phyloP scores from a whole-genome alignment of 2,888 invertebrate species.

The Sesia bembeciformis region DNA sequence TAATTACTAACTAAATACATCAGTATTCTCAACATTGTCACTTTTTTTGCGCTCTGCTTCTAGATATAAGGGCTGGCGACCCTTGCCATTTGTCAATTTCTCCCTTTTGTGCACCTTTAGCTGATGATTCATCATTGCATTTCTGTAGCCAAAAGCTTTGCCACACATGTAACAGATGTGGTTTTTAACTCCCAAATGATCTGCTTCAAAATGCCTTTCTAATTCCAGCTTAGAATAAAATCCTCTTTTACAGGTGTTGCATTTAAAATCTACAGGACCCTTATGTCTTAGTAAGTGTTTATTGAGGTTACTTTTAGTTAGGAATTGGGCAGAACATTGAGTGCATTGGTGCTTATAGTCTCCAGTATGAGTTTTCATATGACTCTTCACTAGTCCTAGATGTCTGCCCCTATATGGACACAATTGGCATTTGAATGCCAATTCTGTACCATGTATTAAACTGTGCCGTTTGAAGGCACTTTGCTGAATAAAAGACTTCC shows the following conservation, averaged over 20 bases:
- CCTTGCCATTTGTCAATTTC: slow-evolving; percentile 16
- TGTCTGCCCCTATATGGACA: slow-evolving; percentile 40
- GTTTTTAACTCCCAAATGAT: slow-evolving; percentile 43
- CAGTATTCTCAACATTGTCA: too few relatives aligned
- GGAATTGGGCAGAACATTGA: slow-evolving; percentile 40
- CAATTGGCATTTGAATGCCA: slow-evolving; percentile 38
- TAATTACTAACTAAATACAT: too few relatives aligned
- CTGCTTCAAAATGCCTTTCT: slow-evolving; percentile 38
- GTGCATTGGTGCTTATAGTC: slow-evolving; percentile 46
- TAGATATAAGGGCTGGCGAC: background rate
- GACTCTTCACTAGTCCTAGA: slow-evolving; percentile 34
- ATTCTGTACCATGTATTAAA: slow-evolving; percentile 33
- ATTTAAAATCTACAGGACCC: slow-evolving; percentile 29
- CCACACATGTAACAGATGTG: slow-evolving; percentile 46
- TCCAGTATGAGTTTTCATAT: slow-evolving; percentile 38
- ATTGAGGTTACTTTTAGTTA: slow-evolving; percentile 44
- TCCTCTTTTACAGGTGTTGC: slow-evolving; percentile 38
- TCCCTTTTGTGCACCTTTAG: slow-evolving; percentile 43
- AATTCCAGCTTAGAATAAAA: slow-evolving; percentile 35
- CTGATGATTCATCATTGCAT: slow-evolving; percentile 51
- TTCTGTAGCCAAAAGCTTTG: slow-evolving; percentile 45
- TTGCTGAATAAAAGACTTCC: slow-evolving; percentile 37
- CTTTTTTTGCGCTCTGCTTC: too few relatives aligned
- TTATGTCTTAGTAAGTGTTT: slow-evolving; percentile 41
- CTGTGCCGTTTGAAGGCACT: slow-evolving; percentile 44